These are phyloP conservation scores for Trematomus loennbergii DNA, from an alignment of 2,113 vertebrate species.

Conservation along the genomic window DNA sequence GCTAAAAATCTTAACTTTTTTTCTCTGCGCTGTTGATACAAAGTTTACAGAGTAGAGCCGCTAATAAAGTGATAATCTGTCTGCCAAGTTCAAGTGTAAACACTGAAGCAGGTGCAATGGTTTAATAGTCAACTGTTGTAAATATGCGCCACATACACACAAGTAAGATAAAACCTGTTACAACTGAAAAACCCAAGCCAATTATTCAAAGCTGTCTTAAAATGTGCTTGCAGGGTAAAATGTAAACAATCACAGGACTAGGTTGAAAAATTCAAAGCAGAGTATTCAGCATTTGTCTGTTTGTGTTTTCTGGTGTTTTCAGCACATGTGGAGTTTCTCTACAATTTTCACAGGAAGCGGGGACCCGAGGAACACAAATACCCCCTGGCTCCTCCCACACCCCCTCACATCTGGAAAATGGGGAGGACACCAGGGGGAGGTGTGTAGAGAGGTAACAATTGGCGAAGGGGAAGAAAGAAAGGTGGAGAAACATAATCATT, in stretches of 20 bases:
- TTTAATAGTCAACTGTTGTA: constrained; percentile 48
- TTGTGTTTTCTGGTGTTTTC: constrained; percentile 36
- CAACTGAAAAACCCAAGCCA: constrained; percentile 23
- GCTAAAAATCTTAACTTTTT: constrained; percentile 25
- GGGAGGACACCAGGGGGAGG: not conserved
- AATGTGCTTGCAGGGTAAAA: constrained; percentile 4
- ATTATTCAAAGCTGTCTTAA: constrained; percentile 10
- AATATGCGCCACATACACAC: not conserved
- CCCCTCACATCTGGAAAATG: constrained; percentile 70
- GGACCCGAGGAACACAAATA: constrained; percentile 72
- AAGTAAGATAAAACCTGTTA: constrained; percentile 32
- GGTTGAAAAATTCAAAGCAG: not conserved
- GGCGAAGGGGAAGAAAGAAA: not conserved
- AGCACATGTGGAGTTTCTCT: constrained; percentile 60
- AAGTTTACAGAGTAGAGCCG: constrained; percentile 42
- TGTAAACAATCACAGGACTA: not conserved
- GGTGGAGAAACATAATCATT: not conserved
- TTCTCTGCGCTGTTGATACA: constrained; percentile 40
- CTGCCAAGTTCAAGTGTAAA: constrained; percentile 63
- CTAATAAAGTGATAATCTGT: constrained; percentile 17
- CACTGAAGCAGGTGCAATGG: constrained; percentile 70
- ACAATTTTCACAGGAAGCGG: constrained; percentile 65
- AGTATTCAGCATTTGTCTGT: not conserved
- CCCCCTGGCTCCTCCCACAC: constrained; percentile 58
- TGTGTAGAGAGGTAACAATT: not conserved